Evolutionary conservation across 2,113 vertebrate genomes (phyloP).

Genomic region (Thomomys bottae): DNA sequence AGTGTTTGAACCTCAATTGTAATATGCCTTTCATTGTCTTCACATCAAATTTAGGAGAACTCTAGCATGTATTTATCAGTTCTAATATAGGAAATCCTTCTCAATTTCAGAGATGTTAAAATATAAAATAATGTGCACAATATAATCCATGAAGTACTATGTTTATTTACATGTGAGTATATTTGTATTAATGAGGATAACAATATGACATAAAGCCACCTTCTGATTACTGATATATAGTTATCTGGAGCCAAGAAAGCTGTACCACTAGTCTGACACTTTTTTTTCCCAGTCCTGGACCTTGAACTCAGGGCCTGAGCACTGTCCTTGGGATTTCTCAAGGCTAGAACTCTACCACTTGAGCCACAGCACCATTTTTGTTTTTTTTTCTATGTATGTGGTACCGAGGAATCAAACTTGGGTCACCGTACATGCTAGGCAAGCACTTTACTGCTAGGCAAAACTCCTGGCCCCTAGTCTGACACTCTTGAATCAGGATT

Average conservation of each 20-base stretch:
- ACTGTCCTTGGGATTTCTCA: too few species aligned
- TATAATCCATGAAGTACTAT: background rate
- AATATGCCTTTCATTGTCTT: background rate
- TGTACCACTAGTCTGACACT: background rate
- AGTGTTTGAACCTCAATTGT: background rate
- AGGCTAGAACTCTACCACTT: too few species aligned
- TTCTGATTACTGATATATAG: slow-evolving; percentile 2
- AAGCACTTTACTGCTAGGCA: too few species aligned
- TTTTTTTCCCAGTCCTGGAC: too few species aligned
- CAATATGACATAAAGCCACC: background rate
- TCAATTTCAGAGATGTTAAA: background rate
- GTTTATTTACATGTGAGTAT: background rate
- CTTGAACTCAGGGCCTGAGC: too few species aligned
- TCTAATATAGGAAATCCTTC: background rate
- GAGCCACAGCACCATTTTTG: too few species aligned
- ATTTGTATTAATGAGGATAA: background rate
- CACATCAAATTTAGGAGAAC: background rate
- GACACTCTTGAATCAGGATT: background rate
- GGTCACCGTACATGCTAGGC: too few species aligned
- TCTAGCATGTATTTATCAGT: background rate
- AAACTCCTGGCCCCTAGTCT: slow-evolving; percentile 15
- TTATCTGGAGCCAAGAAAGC: background rate
- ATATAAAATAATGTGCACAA: background rate
- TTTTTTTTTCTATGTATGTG: too few species aligned
- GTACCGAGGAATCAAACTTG: too few species aligned